Evolutionary conservation across 2,888 invertebrate species (phyloP).

Genomic region (Cataglyphis rosenhaueri): DNA sequence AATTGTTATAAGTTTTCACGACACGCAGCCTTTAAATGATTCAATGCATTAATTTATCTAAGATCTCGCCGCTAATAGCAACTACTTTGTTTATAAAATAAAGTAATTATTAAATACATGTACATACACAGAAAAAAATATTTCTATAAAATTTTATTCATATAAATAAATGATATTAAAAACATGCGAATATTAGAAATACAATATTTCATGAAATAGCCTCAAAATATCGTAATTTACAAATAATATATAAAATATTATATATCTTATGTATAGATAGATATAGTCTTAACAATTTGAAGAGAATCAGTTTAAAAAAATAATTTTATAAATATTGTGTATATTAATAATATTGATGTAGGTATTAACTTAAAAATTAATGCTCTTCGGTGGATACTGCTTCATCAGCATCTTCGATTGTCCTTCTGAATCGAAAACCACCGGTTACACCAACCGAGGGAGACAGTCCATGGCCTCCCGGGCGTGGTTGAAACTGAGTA

Average conservation of each 20-base stretch:
- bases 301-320: not conserved
- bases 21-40: slow-evolving; percentile 11
- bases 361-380: not conserved
- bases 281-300: not conserved
- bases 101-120: not conserved
- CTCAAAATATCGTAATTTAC: not conserved
- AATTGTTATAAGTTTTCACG: not conserved
- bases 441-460: not conserved
- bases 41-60: slow-evolving; percentile 3
- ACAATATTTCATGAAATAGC: not conserved
- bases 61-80: slow-evolving; percentile 26
- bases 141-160: slow-evolving; percentile 10
- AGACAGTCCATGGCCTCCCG: slow-evolving; percentile 17
- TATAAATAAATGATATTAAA: slow-evolving; percentile 22
- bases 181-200: not conserved
- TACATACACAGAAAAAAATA: not conserved
- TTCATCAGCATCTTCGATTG: slow-evolving; percentile 6
- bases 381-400: not conserved
- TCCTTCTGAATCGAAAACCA: slow-evolving; percentile 16
- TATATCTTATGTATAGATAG: slow-evolving; percentile 5
- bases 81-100: not conserved
- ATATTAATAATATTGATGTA: not conserved
- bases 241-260: not conserved
- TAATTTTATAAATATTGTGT: not conserved
- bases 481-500: not conserved